Conservation (phyloP, 2,797 vertebrate genomes). For the Cirrhinus molitorella region DNA sequence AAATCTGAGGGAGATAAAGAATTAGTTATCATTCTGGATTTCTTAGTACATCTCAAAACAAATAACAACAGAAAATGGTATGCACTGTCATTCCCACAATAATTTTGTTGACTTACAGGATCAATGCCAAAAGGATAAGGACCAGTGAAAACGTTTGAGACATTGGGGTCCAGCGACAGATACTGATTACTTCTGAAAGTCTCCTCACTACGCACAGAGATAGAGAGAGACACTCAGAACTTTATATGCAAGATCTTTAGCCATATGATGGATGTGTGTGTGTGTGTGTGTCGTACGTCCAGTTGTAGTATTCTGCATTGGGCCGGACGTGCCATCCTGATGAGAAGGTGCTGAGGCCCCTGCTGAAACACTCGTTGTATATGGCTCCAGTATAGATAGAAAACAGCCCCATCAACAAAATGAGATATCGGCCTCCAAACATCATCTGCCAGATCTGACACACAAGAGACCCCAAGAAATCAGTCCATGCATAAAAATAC, state of each 20-base stretch:
- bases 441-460: conserved; percentile 84
- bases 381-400: conserved; percentile 87
- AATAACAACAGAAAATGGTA: neutral
- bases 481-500: neutral
- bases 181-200: conserved; percentile 53
- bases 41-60: neutral
- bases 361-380: conserved; percentile 89
- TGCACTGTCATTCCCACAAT: neutral
- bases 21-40: no score
- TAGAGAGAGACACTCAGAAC: neutral
- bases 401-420: conserved; percentile 87
- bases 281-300: conserved; percentile 73
- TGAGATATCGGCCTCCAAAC: conserved; percentile 85
- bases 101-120: conserved; percentile 75
- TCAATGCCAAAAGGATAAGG: conserved; percentile 88
- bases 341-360: conserved; percentile 77
- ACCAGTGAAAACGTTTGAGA: conserved; percentile 82
- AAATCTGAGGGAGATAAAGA: conserved; percentile 72
- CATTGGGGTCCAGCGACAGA: conserved; percentile 80
- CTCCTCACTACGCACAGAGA: conserved; percentile 52
- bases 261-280: neutral
- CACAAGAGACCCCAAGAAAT: neutral
- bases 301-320: conserved; percentile 77
- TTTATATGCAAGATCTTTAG: neutral
- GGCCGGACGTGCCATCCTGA: conserved; percentile 82